These are phyloP conservation scores for Peromyscus melanophrys DNA, from an alignment of 2,797 vertebrate genomes.

Conservation along the genomic window DNA sequence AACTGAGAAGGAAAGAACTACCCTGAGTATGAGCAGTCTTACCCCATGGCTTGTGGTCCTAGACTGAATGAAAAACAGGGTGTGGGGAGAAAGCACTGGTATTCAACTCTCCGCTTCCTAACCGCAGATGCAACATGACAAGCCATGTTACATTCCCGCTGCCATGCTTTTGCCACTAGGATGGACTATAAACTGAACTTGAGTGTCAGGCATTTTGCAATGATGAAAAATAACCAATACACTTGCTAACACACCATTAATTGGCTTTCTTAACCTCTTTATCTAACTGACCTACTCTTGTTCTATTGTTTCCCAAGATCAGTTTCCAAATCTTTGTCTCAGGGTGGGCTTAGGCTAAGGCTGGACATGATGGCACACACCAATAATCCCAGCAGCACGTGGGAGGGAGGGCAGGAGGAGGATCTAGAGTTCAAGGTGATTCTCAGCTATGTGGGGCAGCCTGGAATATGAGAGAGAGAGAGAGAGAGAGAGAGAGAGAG, in stretches of 20 bases:
- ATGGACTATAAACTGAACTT: background rate
- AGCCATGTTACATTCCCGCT: background rate
- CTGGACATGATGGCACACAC: background rate
- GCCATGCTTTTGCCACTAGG: background rate
- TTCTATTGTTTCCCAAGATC: background rate
- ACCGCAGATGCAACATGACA: background rate
- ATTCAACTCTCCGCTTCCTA: background rate
- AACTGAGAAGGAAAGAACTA: background rate
- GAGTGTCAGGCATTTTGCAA: background rate
- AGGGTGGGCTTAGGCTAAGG: background rate
- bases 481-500: too few relatives aligned
- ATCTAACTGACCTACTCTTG: background rate
- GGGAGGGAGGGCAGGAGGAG: background rate
- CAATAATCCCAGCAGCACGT: background rate
- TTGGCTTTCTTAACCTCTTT: constrained; percentile 49
- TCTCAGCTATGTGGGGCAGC: background rate
- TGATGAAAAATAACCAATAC: background rate
- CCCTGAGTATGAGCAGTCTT: background rate
- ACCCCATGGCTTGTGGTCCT: too few relatives aligned
- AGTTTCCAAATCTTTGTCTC: constrained; percentile 58
- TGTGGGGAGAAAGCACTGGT: background rate
- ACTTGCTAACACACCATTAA: constrained; percentile 1
- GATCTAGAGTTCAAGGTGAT: background rate
- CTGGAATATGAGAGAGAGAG: background rate
- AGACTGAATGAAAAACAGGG: background rate